Evolutionary conservation across 2,113 vertebrate species (phyloP).

Genomic region (Carlito syrichta): DNA sequence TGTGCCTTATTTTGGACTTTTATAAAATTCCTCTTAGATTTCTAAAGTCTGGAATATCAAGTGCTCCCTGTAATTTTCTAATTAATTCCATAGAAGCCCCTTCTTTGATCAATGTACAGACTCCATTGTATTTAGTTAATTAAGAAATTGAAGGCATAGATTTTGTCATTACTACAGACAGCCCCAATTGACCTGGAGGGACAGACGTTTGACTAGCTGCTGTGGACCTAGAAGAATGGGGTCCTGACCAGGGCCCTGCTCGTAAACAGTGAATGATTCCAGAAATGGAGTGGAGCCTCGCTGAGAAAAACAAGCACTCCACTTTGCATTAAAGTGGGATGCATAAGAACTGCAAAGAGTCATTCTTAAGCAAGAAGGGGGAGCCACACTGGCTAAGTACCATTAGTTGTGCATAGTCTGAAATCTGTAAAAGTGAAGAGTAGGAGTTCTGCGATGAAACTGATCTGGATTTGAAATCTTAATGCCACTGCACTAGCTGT

Average conservation of each 20-base stretch:
- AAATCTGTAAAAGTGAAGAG: background rate
- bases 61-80: conserved; percentile 43
- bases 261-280: background rate
- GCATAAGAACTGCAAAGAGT: background rate
- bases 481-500: background rate
- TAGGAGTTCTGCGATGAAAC: background rate
- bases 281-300: background rate
- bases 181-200: conserved; percentile 48
- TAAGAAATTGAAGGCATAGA: conserved; percentile 63
- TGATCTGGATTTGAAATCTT: background rate
- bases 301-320: background rate
- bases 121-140: conserved; percentile 69
- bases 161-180: conserved; percentile 57
- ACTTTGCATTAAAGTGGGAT: background rate
- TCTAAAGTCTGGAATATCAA: conserved; percentile 32
- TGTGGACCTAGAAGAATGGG: conserved; percentile 26
- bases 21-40: conserved; percentile 15
- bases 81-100: conserved; percentile 60
- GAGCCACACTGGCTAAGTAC: background rate
- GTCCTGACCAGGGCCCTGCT: background rate
- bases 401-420: background rate
- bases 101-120: conserved; percentile 56
- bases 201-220: background rate
- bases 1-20: background rate
- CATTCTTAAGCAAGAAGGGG: background rate